Evolutionary conservation across 2,888 invertebrate genomes (phyloP), one percentile per base, ranked within the genome.

Genomic region (Drosophila mimetica): DNA sequence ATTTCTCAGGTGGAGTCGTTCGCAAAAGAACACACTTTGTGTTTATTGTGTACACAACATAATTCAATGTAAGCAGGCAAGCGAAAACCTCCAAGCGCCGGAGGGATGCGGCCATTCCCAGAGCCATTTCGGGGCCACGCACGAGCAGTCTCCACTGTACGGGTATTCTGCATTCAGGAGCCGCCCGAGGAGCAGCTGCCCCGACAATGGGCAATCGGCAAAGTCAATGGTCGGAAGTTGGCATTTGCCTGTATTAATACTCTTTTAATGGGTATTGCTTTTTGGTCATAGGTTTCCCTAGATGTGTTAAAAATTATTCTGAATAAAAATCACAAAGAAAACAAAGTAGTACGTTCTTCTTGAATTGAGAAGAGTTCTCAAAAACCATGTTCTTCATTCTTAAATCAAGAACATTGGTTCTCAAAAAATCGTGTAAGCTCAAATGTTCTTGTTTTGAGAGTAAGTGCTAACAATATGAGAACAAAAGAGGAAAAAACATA

Each of bases 61-160:
- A 75, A 83, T 86, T 79, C 75, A 71, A 71, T 79, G 64, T 73
- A 76, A 71, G 82, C 88, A 74, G 67, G 63, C 71, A 48, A 67
- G 60, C 46, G 65, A 32, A 48, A 57, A 70, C 67, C 50, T 42
- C 50, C 16, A 39, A 76, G 41, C 64, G 65, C 34, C 39, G 36
- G 7, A 66, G 48, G 50, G 37, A 71, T 47, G 37, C 57, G 41
- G 36, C 34, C 30, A 44, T 44, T 46, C 50, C 54, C 63, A 64
- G 22, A 28, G 65, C 44, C 73, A 63, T 73, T 63, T 46, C 34
- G 30, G n/a, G 41, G 28, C 78, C 76, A 76, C 72, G 70, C 86
- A 79, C 71, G 60, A 66, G 72, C 59, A 72, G 69, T 6, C 54
- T 74, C 69, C 77, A 63, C 61, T 53, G 57, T 22, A 41, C 52